phyloP scores from a whole-genome alignment of 2,113 vertebrate species.

The Oncorhynchus masou region DNA sequence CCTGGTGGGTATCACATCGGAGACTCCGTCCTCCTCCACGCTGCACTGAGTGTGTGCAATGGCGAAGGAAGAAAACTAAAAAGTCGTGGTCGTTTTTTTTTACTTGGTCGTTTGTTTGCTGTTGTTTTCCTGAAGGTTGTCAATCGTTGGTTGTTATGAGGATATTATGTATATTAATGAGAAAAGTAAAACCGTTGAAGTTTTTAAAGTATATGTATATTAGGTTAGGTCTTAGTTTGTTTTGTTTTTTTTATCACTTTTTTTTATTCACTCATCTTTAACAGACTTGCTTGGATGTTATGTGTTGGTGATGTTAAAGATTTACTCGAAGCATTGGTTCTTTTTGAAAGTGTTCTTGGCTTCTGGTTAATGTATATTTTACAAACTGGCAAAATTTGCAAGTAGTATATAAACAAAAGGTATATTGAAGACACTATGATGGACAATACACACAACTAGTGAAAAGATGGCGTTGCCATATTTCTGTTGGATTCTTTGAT shows the following conservation, averaged over 20 bases:
- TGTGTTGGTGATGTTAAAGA: no score
- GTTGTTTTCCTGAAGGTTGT: background rate
- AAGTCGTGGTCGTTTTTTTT: no score
- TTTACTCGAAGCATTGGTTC: no score
- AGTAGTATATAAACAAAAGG: background rate
- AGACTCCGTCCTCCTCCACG: conserved; percentile 76
- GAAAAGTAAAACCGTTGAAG: background rate
- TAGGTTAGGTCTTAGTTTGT: background rate
- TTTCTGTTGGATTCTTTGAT: conserved; percentile 2
- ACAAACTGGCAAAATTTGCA: conserved; percentile 1
- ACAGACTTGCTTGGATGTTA: background rate
- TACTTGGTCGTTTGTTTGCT: background rate
- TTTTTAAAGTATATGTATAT: conserved; percentile 10
- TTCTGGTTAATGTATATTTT: background rate
- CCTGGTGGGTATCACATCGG: conserved; percentile 84
- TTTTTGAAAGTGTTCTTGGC: no score
- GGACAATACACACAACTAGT: background rate
- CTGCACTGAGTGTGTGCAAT: conserved; percentile 71
- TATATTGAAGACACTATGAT: background rate
- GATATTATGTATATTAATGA: background rate
- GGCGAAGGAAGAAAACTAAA: no score
- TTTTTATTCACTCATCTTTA: background rate
- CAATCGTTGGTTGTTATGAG: background rate
- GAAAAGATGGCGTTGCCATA: background rate
- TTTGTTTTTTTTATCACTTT: conserved; percentile 34